Base-by-base conservation (phyloP, 1,140 invertebrate species). In the Pseudomyrmex cubaensis region DNA sequence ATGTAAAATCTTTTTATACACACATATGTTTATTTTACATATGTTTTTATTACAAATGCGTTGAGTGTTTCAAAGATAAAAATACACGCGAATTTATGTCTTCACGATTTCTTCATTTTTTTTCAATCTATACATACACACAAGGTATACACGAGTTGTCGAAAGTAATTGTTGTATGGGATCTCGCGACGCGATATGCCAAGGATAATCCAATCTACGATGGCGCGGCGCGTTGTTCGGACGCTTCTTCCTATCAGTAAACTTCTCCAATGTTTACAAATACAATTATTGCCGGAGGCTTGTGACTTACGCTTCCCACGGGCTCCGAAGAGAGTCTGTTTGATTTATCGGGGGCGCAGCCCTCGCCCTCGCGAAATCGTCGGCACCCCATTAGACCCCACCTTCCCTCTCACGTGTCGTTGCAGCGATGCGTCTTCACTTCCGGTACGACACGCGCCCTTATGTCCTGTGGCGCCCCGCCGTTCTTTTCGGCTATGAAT, bases 221-320 rank as follows among this genome's bases (percentile, higher is more conserved):
- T 20, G 15, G 62, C 62, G 61, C 50, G 48, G 62, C 46, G 82
- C 22, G 35, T 35, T 35, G 35, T 35, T 35, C 35, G 35, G 35
- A 35, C 5, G 63, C 67, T 80, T 85, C 83, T 88, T 80, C 76
- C 72, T 82, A 88, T 75, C 84, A 61, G 86, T 82, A 89, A 88
- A 88, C 82, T 89, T 85, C 35, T 35, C 83, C 85, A 76, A 84
- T 90, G 90, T 91, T 91, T 91, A 85, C 84, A 90, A 90, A 91
- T 87, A 90, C 82, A 90, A 90, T 89, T 85, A 91, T 91, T 80
- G 89, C 84, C 72, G 69, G 86, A 87, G 86, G 87, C 82, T 85
- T 74, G 82, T 85, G 90, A 90, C 90, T 90, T 90, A 87, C 87
- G 88, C 87, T 91, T 91, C 90, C 90, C 90, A 91, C 90, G 90